Evolutionary conservation across 1,140 invertebrate species (phyloP), one percentile per base, ranked within the genome.

Genomic region (Pectinophora gossypiella): DNA sequence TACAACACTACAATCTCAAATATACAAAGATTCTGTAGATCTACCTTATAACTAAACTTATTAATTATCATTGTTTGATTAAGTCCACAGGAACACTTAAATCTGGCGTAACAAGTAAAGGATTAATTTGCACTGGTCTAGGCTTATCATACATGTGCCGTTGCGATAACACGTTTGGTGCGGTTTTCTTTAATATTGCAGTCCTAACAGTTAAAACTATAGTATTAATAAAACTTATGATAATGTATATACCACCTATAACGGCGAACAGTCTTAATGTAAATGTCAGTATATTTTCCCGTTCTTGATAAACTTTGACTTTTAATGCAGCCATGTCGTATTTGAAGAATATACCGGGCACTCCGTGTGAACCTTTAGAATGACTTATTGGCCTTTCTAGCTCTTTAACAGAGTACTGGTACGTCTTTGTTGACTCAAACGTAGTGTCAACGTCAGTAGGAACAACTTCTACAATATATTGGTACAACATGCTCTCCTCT

Each of bases 391-490:
- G 91, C 68, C 97, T 89, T 60, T 92, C 91, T 72, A 95, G 90
- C 76, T 98, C 95, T 68, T 97, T 96, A 0, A 98, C 96, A 43
- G 96, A 96, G 78, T 98, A 99, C 75, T 98, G 97, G 76, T 94
- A 98, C 7, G 97, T 96, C 75, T 94, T 93, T 18, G 93, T 90
- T 3, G 89, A 90, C 45, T 81, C 79, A 68, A 87, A 84, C 48
- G 76, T 89, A 2, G 95, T 95, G 56, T 95, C 90, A 6, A 99
- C 94, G 76, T 96, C 94, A 9, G 97, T 98, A 19, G 96, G 96
- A 13, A 99, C 96, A n/a, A 98, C 93, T 89, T 98, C 95, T 36
- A 99, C 90, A 70, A 98, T 98, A 88, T 99, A 99, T 72, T 98
- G 96, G 85, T 94, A 98, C 15, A 95, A 78, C 87, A 95, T 94